Conservation (phyloP, 1,140 invertebrate species). For the Episyrphus balteatus region DNA sequence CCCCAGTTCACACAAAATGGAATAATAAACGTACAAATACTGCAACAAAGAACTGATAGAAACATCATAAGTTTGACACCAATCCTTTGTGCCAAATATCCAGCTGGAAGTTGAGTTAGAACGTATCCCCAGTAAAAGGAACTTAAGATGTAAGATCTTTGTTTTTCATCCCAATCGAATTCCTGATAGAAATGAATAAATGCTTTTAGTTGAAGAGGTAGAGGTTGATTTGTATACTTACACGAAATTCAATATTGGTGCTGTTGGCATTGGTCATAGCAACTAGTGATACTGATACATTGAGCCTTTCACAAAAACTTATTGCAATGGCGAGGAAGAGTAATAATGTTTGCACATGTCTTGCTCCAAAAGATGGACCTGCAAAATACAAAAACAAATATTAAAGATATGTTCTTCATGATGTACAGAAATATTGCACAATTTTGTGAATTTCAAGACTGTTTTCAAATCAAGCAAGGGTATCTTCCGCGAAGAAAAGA, state of each 20-base stretch:
- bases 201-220: no score
- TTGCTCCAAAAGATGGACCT: constrained; percentile 22
- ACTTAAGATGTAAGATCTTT: constrained; percentile 44
- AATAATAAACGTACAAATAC: constrained; percentile 41
- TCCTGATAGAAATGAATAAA: no score
- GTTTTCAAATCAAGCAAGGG: no score
- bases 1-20: constrained; percentile 33
- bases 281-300: constrained; percentile 28
- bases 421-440: no score
- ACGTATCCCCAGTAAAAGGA: constrained; percentile 49
- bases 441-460: no score
- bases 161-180: constrained; percentile 40
- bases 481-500: no score
- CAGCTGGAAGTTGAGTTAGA: constrained; percentile 24
- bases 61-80: constrained; percentile 53
- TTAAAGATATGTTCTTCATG: no score
- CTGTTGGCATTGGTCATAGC: constrained; percentile 30
- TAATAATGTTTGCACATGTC: constrained; percentile 25
- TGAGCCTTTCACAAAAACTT: constrained; percentile 25
- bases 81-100: constrained; percentile 36
- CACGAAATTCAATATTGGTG: constrained; percentile 28
- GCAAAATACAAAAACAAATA: no score
- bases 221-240: constrained; percentile 13
- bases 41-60: constrained; percentile 42
- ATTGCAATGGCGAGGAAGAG: constrained; percentile 26